Conservation (phyloP, 1,140 invertebrate species). For the Orius insidiosus region DNA sequence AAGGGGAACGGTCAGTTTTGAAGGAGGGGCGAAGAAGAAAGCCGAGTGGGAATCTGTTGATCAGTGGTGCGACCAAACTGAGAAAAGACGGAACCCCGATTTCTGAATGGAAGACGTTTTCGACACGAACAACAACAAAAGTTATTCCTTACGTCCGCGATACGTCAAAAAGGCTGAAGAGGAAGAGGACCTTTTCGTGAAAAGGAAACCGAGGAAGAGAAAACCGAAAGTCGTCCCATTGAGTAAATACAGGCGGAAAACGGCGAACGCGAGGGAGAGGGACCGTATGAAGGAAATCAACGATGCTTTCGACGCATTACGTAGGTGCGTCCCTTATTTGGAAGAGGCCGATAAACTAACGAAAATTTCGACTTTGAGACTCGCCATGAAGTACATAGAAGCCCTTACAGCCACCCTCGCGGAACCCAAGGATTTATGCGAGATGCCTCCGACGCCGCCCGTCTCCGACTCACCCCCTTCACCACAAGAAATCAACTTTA, state of each 20-base stretch:
- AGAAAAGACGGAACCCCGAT: no score
- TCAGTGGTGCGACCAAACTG: no score
- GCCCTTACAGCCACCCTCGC: slow-evolving; percentile 28
- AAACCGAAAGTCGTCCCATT: slow-evolving; percentile 58
- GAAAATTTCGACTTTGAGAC: slow-evolving; percentile 40
- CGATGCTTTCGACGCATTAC: slow-evolving; percentile 58
- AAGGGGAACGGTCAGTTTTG: no score
- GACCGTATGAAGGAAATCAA: slow-evolving; percentile 74
- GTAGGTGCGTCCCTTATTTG: slow-evolving; percentile 44
- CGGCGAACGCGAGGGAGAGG: slow-evolving; percentile 68
- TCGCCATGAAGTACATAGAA: slow-evolving; percentile 46
- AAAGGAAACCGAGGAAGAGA: slow-evolving; percentile 17
- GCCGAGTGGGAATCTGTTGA: no score
- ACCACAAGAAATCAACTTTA: no score
- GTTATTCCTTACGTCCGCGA: slow-evolving; percentile 21
- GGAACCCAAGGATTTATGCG: slow-evolving; percentile 2
- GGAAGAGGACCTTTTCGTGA: slow-evolving; percentile 13
- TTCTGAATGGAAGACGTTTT: no score
- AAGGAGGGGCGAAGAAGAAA: no score
- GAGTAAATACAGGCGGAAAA: slow-evolving; percentile 71
- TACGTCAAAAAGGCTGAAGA: slow-evolving; percentile 14
- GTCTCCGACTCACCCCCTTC: no score
- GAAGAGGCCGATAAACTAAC: slow-evolving; percentile 29
- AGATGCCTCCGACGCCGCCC: slow-evolving; percentile 5
- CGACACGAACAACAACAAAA: slow-evolving; percentile 17